These are phyloP conservation scores for Psittacus erithacus DNA, from an alignment of 2,113 vertebrate genomes.

Conservation along the genomic window DNA sequence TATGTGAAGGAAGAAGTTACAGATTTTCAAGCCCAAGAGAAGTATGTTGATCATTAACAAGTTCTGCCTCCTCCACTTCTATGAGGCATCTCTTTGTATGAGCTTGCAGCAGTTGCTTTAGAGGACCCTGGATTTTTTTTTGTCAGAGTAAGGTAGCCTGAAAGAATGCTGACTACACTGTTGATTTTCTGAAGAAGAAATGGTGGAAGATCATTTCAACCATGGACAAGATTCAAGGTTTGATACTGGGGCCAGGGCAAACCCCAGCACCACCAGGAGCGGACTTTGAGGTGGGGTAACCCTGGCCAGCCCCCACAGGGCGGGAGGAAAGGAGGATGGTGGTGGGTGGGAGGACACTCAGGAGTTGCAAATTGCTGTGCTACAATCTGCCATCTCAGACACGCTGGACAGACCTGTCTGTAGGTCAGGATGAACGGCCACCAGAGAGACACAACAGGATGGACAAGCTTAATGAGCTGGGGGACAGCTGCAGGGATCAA, in stretches of 20 bases:
- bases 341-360: neutral
- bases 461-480: neutral
- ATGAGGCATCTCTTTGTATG: conserved; percentile 81
- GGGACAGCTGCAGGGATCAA: neutral
- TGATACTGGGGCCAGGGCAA: neutral
- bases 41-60: neutral
- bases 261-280: neutral
- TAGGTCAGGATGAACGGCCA: neutral
- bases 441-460: neutral
- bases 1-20: neutral
- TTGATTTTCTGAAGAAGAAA: conserved; percentile 88
- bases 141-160: conserved; percentile 88
- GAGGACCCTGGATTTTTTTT: conserved; percentile 86
- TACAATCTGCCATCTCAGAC: neutral
- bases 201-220: conserved; percentile 85
- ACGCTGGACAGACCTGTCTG: rapidly evolving
- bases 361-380: neutral
- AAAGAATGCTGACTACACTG: conserved; percentile 89
- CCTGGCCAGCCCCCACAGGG: neutral
- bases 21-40: neutral
- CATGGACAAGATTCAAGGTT: neutral
- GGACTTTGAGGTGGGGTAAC: neutral
- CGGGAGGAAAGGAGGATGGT: neutral
- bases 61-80: neutral
- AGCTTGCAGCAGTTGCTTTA: conserved; percentile 86